These are phyloP conservation scores for Aradus depressus DNA, from an alignment of 2,888 invertebrate species.

Conservation along the genomic window DNA sequence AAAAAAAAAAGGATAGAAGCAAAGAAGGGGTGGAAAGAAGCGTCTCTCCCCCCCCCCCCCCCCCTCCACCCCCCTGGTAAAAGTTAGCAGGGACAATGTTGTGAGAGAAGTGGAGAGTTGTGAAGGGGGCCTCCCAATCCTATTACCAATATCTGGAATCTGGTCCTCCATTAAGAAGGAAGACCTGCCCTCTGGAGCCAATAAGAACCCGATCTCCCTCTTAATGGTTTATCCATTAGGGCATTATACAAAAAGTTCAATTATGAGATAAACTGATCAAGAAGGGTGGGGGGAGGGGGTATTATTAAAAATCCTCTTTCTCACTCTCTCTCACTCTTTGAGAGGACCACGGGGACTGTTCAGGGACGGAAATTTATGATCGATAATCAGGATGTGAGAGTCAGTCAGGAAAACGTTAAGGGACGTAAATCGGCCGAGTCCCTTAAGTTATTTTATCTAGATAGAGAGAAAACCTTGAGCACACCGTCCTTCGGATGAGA, in stretches of 20 bases:
- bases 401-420: no score
- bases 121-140: slow-evolving; percentile 18
- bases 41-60: no score
- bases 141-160: slow-evolving; percentile 27
- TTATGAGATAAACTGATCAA: slow-evolving; percentile 27
- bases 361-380: no score
- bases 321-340: background rate
- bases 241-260: slow-evolving; percentile 27
- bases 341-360: no score
- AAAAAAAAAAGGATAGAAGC: no score
- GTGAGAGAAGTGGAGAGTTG: slow-evolving; percentile 1
- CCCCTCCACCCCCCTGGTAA: no score
- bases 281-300: slow-evolving; percentile 3
- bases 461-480: no score
- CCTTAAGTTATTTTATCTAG: no score
- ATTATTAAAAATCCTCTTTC: slow-evolving; percentile 14
- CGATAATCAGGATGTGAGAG: no score
- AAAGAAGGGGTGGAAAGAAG: no score
- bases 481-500: no score
- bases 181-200: slow-evolving; percentile 6
- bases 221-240: slow-evolving; percentile 28
- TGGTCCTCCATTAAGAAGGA: slow-evolving; percentile 14
- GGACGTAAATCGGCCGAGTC: no score
- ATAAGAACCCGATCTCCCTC: slow-evolving; percentile 24
- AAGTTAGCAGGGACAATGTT: slow-evolving; percentile 14